Evolutionary conservation across 2,888 invertebrate species (phyloP).

Genomic region (Dynastes hyllus): DNA sequence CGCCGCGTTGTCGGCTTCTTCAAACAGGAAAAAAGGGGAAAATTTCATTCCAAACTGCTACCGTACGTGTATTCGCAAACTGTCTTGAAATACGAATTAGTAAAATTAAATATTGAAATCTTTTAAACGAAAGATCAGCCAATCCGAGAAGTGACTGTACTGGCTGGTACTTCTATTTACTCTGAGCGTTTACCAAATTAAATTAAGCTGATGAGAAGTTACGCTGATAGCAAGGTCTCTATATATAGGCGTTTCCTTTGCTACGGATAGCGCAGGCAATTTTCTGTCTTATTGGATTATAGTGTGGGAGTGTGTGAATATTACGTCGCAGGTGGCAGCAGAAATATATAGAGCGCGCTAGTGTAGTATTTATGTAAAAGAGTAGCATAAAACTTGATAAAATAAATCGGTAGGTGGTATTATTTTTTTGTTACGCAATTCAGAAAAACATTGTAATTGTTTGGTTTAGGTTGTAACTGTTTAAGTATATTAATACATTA

Average conservation of each 20-base stretch:
- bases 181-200: slow-evolving; percentile 36
- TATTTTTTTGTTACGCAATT: too few relatives aligned
- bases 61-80: neutral
- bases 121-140: slow-evolving; percentile 25
- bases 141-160: slow-evolving; percentile 14
- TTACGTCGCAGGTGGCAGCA: neutral
- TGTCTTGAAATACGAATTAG: slow-evolving; percentile 36
- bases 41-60: neutral
- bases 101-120: slow-evolving; percentile 41
- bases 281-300: slow-evolving; percentile 16
- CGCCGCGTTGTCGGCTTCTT: slow-evolving; percentile 13
- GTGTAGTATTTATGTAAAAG: neutral
- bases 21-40: slow-evolving; percentile 13
- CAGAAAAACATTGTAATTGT: too few relatives aligned
- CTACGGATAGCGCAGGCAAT: slow-evolving; percentile 1
- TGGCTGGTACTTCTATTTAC: slow-evolving; percentile 26
- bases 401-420: too few relatives aligned
- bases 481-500: too few relatives aligned
- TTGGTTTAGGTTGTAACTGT: too few relatives aligned
- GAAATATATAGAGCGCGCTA: neutral
- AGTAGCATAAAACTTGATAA: neutral
- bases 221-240: slow-evolving; percentile 1
- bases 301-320: neutral
- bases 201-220: slow-evolving; percentile 25
- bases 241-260: slow-evolving; percentile 11